Conservation (phyloP, 37 sponge, comb jelly and placozoan species). For the Amphimedon queenslandica region DNA sequence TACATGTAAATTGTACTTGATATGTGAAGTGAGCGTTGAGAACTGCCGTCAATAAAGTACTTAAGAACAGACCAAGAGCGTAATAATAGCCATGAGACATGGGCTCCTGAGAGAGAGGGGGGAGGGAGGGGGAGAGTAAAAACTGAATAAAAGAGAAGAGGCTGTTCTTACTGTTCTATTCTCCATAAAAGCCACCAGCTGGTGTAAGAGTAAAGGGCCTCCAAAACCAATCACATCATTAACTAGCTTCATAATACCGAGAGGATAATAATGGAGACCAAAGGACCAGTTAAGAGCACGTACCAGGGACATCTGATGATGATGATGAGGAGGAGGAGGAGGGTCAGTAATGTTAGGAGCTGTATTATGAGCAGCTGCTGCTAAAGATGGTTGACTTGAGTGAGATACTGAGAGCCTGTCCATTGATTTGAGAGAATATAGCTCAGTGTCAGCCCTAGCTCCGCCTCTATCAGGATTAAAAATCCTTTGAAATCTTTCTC, state of each 20-base stretch:
- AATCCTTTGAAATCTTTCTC: slow-evolving; percentile 38
- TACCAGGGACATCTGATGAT: slow-evolving; percentile 32
- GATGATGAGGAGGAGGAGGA: not conserved
- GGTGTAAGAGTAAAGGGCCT: slow-evolving; percentile 87
- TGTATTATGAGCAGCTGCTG: not conserved
- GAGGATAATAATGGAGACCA: slow-evolving; percentile 92
- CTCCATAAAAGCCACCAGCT: slow-evolving; percentile 82
- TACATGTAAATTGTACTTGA: slow-evolving; percentile 34
- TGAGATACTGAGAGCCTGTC: not conserved
- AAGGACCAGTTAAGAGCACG: slow-evolving; percentile 76
- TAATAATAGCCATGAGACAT: slow-evolving; percentile 74
- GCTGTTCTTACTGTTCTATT: slow-evolving; percentile 52
- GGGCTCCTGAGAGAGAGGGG: slow-evolving; percentile 58
- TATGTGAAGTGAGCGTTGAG: slow-evolving; percentile 70
- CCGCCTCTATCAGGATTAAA: not conserved
- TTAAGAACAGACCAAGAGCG: slow-evolving; percentile 67
- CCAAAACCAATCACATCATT: slow-evolving; percentile 80
- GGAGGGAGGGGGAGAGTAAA: not conserved
- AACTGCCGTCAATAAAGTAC: slow-evolving; percentile 64
- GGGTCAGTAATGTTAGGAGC: not conserved
- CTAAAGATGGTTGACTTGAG: not conserved
- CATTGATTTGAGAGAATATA: not conserved
- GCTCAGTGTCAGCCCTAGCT: not conserved
- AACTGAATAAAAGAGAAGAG: not conserved
- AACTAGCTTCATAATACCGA: slow-evolving; percentile 79